These are phyloP conservation scores for Aelia acuminata DNA, from an alignment of 2,888 invertebrate genomes.

Conservation along the genomic window DNA sequence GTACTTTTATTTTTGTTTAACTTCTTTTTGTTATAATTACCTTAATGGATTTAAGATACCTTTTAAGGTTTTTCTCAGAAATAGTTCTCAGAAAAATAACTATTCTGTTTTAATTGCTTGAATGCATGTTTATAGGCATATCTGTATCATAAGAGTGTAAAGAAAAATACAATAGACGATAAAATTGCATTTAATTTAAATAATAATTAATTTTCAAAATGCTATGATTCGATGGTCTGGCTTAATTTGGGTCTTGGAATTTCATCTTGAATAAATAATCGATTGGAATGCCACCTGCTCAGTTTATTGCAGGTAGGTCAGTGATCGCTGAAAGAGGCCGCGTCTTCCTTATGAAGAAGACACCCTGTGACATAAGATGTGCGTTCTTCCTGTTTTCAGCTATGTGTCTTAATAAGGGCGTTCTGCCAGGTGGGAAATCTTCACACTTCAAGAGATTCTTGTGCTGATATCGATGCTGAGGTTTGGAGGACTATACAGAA, in stretches of 20 bases:
- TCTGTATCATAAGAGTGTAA: not conserved
- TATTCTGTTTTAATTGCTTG: too few relatives aligned
- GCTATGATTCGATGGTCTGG: not conserved
- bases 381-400: not conserved
- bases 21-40: not conserved
- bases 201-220: not conserved
- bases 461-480: not conserved
- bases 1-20: too few relatives aligned
- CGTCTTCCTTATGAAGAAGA: not conserved
- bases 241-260: not conserved
- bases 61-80: not conserved
- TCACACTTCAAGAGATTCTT: not conserved
- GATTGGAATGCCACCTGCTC: not conserved
- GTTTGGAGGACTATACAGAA: not conserved
- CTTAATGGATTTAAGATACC: not conserved
- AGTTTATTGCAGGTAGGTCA: conserved; percentile 1
- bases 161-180: too few relatives aligned
- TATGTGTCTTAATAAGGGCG: not conserved
- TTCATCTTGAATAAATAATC: not conserved
- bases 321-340: not conserved
- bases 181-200: too few relatives aligned
- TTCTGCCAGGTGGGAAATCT: not conserved
- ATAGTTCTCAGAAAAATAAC: not conserved
- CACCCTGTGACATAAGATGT: not conserved
- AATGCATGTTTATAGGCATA: too few relatives aligned